phyloP scores from a whole-genome alignment of 1,140 invertebrate genomes.

The Teleopsis dalmanni region DNA sequence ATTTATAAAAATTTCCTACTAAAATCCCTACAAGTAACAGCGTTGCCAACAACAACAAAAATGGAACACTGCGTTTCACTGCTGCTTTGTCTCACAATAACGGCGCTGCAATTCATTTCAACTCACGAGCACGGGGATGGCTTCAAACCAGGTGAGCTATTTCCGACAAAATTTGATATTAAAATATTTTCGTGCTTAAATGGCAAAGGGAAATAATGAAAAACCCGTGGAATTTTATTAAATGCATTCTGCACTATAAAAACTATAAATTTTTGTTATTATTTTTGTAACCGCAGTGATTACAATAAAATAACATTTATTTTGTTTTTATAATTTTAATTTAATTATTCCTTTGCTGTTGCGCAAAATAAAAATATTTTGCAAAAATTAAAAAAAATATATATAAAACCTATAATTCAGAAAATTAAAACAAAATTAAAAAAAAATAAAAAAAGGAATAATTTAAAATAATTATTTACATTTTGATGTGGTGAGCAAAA shows the following conservation, averaged over 20 bases:
- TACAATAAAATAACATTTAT: neutral
- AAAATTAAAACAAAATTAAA: neutral
- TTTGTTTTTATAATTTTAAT: neutral
- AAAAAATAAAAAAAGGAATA: neutral
- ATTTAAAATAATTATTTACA: neutral
- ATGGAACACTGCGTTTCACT: constrained; percentile 4
- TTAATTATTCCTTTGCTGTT: neutral
- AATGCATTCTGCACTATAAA: neutral
- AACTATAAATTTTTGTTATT: neutral
- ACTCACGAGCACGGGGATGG: constrained; percentile 35
- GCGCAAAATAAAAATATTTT: neutral
- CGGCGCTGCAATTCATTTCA: constrained; percentile 19
- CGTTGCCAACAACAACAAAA: no score
- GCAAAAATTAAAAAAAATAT: neutral
- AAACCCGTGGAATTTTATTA: neutral
- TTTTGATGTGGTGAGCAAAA: neutral
- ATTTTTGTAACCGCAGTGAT: neutral
- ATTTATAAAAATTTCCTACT: no score
- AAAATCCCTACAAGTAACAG: no score
- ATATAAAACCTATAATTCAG: neutral
- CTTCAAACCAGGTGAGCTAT: constrained; percentile 34
- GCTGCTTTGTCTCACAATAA: constrained; percentile 19
- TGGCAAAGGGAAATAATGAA: neutral
- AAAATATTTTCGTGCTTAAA: neutral
- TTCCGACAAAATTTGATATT: neutral